Evolutionary conservation across 2,888 invertebrate genomes (phyloP), one percentile per base, ranked within the genome.

Genomic region (Steromphala cineraria): DNA sequence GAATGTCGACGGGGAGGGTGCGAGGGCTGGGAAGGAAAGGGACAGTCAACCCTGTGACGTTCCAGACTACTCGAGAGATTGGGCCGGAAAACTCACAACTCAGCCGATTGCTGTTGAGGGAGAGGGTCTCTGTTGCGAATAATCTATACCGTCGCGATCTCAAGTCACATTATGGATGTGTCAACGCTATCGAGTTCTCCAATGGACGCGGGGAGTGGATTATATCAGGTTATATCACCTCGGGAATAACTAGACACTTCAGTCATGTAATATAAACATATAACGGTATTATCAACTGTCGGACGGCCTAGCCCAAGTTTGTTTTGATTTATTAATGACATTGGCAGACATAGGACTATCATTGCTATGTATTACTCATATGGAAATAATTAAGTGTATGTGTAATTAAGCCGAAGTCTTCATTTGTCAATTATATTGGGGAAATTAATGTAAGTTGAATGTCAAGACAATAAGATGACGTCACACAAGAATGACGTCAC

Each of bases 151-250:
- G 96, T 89, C 96, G 96, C 90, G 97, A 98, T 94, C 95, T 98
- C 81, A 95, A 96, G 87, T 96, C 97, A 86, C 98, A 98, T 95
- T 98, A 96, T 95, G 98, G 98, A 91, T 98, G 98, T 95, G 97
- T 98, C 81, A 98, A 98, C 95, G 98, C 98, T 84, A 96, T 98
- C 89, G 98, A 98, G 94, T 98, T 98, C 95, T 98, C 97, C 78
- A 95, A 95, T 87, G 96, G 97, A 94, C 98, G 98, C 89, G 91
- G 91, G 31, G 96, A 97, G 94, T 95, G 96, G 89, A 95, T 98
- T 84, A 96, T 96, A 89, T 98, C 98, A 93, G 98, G 98, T 98
- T 95, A 4, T 95, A 67, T 1, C 5, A n/a, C 4, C 24, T 56
- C 4, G 24, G 19, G 24, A 56, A 46, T 46, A 46, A 46, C 46